These are phyloP conservation scores for Drosophila orosa DNA, from an alignment of 1,140 invertebrate genomes.

Conservation along the genomic window DNA sequence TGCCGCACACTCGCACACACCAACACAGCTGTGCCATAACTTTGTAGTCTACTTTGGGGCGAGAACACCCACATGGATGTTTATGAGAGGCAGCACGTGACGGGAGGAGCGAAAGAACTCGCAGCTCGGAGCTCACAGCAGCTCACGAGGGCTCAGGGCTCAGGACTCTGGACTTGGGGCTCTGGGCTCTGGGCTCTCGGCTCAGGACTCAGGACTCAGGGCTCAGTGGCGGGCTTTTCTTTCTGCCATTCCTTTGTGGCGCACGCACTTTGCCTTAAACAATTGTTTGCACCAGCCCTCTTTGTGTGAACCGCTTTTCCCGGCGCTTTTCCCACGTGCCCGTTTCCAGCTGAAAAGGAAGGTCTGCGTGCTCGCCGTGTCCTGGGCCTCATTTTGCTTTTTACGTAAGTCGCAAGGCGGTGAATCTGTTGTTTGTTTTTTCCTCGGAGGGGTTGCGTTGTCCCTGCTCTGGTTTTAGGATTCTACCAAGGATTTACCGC, in stretches of 20 bases:
- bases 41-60: slow-evolving; percentile 59
- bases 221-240: slow-evolving; percentile 40
- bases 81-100: slow-evolving; percentile 59
- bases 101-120: slow-evolving; percentile 27
- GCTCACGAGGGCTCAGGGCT: slow-evolving; percentile 41
- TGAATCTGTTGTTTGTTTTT: slow-evolving; percentile 22
- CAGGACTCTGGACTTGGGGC: slow-evolving; percentile 24
- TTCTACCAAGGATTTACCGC: slow-evolving; percentile 51
- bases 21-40: slow-evolving; percentile 31
- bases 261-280: slow-evolving; percentile 68
- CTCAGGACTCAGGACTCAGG: not conserved
- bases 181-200: slow-evolving; percentile 7
- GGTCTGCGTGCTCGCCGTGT: slow-evolving; percentile 9
- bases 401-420: slow-evolving; percentile 58
- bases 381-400: slow-evolving; percentile 52
- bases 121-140: slow-evolving; percentile 40
- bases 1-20: slow-evolving; percentile 36
- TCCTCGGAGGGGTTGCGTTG: not conserved
- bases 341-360: slow-evolving; percentile 25
- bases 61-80: slow-evolving; percentile 33
- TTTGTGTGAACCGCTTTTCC: slow-evolving; percentile 37
- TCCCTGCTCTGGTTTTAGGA: slow-evolving; percentile 36
- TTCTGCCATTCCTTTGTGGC: slow-evolving; percentile 29
- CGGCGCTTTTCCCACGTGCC: slow-evolving; percentile 50
- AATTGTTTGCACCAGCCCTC: slow-evolving; percentile 55